Conservation (phyloP, 1,140 invertebrate genomes). For the Drosophila mauritiana region DNA sequence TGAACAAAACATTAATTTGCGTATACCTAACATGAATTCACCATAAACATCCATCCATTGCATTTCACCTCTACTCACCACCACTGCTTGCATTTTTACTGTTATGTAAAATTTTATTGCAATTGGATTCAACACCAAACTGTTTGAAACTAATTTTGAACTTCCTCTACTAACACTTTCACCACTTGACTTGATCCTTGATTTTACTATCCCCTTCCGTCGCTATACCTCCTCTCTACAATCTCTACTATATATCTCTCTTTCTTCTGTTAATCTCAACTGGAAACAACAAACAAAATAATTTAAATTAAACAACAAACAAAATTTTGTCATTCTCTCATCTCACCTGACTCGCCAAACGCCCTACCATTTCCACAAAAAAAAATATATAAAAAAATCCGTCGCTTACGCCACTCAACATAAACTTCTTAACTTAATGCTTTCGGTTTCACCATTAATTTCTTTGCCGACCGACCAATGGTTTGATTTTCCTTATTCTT, state of each 20-base stretch:
- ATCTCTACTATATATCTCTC: not conserved
- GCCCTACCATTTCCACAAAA: conserved; percentile 11
- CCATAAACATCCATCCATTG: not conserved
- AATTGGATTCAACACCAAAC: conserved; percentile 30
- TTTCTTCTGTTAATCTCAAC: conserved; percentile 22
- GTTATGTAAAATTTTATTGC: conserved; percentile 7
- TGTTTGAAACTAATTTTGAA: conserved; percentile 13
- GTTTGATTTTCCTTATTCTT: conserved; percentile 10
- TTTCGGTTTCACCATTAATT: conserved; percentile 6
- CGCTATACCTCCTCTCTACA: not conserved
- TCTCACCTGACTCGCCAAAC: conserved; percentile 49
- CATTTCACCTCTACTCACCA: conserved; percentile 38
- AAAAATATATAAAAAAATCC: conserved; percentile 14
- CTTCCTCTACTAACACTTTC: conserved; percentile 3
- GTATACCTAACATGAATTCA: not conserved
- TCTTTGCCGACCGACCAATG: conserved; percentile 27
- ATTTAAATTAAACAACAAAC: conserved; percentile 62
- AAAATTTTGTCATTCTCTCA: conserved; percentile 70
- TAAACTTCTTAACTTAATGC: conserved; percentile 16
- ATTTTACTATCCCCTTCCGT: not conserved
- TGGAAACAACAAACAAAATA: conserved; percentile 42
- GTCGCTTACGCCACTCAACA: conserved; percentile 7
- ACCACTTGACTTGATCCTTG: conserved; percentile 15
- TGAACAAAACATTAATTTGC: not conserved
- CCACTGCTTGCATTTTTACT: conserved; percentile 33